Percentiles rank a stretch among this genome's conserved stretches.
Conservation (phyloP, 2,113 vertebrate genomes). For the Stercorarius parasiticus region DNA sequence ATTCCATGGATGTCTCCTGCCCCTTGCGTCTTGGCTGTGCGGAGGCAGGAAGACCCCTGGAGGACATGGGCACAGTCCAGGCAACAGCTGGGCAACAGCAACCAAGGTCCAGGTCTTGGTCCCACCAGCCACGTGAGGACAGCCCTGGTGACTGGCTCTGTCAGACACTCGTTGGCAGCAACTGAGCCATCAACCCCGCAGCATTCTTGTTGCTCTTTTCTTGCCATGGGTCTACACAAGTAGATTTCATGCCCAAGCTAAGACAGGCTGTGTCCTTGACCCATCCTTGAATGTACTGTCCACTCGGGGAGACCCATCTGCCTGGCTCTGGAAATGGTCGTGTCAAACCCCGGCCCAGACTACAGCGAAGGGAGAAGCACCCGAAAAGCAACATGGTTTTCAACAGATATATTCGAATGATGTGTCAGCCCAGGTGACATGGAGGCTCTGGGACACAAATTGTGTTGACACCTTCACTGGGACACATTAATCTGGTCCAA, state of each 20-base stretch:
- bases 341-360: neutral
- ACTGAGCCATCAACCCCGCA: neutral
- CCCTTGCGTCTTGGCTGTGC: neutral
- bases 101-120: neutral
- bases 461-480: neutral
- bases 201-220: neutral
- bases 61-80: neutral
- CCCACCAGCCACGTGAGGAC: neutral
- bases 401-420: neutral
- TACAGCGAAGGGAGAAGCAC: neutral
- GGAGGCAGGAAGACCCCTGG: neutral
- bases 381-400: neutral
- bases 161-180: neutral
- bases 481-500: neutral
- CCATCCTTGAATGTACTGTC: neutral
- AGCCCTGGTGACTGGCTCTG: neutral
- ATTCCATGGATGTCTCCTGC: neutral
- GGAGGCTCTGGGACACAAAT: neutral
- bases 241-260: neutral
- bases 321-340: neutral
- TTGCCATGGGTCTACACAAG: fast-evolving
- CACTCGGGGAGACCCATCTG: neutral
- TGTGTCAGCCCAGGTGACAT: neutral
- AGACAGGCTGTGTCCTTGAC: neutral
- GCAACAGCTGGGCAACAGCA: neutral